phyloP scores from a whole-genome alignment of 2,888 invertebrate genomes.

The Eristalis pertinax region DNA sequence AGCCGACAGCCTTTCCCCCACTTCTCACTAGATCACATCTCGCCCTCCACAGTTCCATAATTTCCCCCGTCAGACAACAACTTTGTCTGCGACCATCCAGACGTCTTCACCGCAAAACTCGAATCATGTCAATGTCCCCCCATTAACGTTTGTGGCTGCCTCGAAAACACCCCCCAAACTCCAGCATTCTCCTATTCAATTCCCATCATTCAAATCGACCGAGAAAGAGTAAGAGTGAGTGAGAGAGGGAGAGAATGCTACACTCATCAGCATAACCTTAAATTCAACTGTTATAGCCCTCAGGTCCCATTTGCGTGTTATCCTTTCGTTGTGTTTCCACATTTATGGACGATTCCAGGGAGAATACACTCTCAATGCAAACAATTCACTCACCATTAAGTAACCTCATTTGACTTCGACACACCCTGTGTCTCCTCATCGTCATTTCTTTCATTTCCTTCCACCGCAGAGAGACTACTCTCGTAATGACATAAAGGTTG shows the following conservation, averaged over 20 bases:
- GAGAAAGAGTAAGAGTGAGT: neutral
- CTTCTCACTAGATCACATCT: too few species aligned
- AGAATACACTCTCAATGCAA: conserved; percentile 17
- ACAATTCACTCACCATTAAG: conserved; percentile 36
- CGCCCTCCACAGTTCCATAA: too few species aligned
- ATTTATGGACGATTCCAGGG: conserved; percentile 17
- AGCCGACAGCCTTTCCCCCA: too few species aligned
- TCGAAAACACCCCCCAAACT: neutral
- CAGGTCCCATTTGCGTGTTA: conserved; percentile 2
- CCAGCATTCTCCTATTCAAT: neutral
- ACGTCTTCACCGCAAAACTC: neutral
- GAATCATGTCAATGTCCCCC: neutral
- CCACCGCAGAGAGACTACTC: neutral
- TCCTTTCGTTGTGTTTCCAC: conserved; percentile 20
- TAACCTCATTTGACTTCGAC: conserved; percentile 18
- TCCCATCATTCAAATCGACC: neutral
- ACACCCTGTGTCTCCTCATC: neutral
- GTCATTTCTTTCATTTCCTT: neutral
- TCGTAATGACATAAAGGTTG: conserved; percentile 37
- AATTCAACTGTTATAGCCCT: neutral
- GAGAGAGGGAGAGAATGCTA: neutral
- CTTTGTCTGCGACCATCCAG: neutral
- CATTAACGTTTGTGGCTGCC: neutral
- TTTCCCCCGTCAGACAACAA: too few species aligned
- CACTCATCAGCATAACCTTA: neutral